These are phyloP conservation scores for Heliconius himera DNA, from an alignment of 1,140 invertebrate genomes.

Conservation along the genomic window DNA sequence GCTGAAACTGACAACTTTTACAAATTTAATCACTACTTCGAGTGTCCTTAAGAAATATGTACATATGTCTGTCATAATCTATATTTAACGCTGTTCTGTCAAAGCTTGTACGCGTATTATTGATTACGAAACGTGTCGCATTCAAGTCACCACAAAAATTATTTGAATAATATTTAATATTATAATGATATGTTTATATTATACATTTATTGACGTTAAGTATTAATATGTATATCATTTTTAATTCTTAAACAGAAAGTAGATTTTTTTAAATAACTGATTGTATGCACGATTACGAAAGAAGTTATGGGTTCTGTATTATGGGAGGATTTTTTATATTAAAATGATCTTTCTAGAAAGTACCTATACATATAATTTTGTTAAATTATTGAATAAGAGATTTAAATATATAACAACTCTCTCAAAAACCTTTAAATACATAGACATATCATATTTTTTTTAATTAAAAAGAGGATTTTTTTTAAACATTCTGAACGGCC, in stretches of 20 bases:
- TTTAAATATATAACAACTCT: too few relatives aligned
- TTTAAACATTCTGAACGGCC: too few relatives aligned
- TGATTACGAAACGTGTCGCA: conserved; percentile 32
- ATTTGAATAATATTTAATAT: conserved; percentile 15
- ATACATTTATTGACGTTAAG: background rate
- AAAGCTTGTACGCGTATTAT: conserved; percentile 35
- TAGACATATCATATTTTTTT: too few relatives aligned
- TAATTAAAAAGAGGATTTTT: too few relatives aligned
- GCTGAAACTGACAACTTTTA: conserved; percentile 35
- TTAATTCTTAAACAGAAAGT: background rate
- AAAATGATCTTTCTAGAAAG: too few relatives aligned
- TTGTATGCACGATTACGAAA: too few relatives aligned
- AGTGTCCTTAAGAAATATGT: conserved; percentile 37
- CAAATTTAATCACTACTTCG: conserved; percentile 44
- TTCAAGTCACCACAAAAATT: conserved; percentile 20
- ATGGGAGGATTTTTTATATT: too few relatives aligned
- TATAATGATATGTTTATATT: background rate
- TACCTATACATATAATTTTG: too few relatives aligned
- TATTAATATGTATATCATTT: background rate
- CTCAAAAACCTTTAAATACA: too few relatives aligned
- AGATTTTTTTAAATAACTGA: too few relatives aligned
- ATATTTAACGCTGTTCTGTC: conserved; percentile 39
- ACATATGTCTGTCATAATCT: conserved; percentile 43
- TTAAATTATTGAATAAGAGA: too few relatives aligned
- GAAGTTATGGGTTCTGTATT: too few relatives aligned